A percentile compares a stretch with the other conserved stretches of the same genome.
Conservation (phyloP, 2,888 invertebrate species). For the Macrosoma leucophasiata region DNA sequence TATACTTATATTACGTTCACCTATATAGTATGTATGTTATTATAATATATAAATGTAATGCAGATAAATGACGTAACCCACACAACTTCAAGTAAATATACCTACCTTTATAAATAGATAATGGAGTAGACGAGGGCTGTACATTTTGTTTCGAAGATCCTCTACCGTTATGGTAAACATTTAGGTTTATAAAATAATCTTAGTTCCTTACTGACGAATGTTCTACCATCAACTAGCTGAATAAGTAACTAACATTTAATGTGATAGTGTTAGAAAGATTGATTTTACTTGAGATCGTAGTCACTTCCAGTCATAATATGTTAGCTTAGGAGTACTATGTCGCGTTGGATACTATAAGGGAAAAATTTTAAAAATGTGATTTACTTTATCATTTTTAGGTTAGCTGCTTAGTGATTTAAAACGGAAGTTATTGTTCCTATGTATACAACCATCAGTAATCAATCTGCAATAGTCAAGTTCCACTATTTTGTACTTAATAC, state of each 20-base stretch:
- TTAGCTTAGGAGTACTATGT: slow-evolving; percentile 63
- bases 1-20: slow-evolving; percentile 50
- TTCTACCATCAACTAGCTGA: slow-evolving; percentile 41
- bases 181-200: slow-evolving; percentile 35
- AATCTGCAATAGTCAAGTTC: slow-evolving; percentile 53
- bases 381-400: slow-evolving; percentile 45
- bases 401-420: slow-evolving; percentile 44
- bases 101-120: slow-evolving; percentile 18
- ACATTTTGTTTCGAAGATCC: slow-evolving; percentile 35
- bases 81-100: slow-evolving; percentile 21
- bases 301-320: slow-evolving; percentile 76
- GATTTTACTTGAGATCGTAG: slow-evolving; percentile 65
- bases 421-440: slow-evolving; percentile 63
- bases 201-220: slow-evolving; percentile 56
- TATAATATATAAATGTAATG: too few relatives aligned
- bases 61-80: slow-evolving; percentile 21
- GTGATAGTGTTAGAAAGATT: slow-evolving; percentile 65
- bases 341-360: slow-evolving; percentile 44
- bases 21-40: slow-evolving; percentile 26
- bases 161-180: slow-evolving; percentile 30
- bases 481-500: slow-evolving; percentile 65
- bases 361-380: slow-evolving; percentile 58
- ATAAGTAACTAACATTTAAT: slow-evolving; percentile 46
- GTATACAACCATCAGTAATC: slow-evolving; percentile 46
- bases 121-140: slow-evolving; percentile 40